A percentile compares a stretch with the other conserved stretches of the same genome.
phyloP scores from a whole-genome alignment of 2,113 vertebrate genomes.

The Desmodus rotundus region DNA sequence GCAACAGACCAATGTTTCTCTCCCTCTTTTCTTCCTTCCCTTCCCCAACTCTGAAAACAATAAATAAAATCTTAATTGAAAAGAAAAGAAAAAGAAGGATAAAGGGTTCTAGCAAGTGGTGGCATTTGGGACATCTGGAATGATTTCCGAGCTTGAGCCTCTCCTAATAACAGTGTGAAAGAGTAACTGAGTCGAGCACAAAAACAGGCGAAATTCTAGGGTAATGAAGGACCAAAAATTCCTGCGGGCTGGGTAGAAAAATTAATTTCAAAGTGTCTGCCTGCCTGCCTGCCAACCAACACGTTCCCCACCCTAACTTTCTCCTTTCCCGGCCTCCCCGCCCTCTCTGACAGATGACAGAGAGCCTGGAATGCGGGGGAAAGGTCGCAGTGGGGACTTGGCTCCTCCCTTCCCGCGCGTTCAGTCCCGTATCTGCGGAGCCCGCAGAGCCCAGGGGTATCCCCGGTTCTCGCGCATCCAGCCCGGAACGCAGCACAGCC shows the following conservation, averaged over 20 bases:
- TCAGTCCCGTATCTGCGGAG: background rate
- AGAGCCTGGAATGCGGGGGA: background rate
- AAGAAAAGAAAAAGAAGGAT: no score
- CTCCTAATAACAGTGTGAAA: background rate
- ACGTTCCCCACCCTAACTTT: background rate
- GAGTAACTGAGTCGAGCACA: background rate
- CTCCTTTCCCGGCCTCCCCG: background rate
- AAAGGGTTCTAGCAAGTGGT: background rate
- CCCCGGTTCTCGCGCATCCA: rapidly evolving
- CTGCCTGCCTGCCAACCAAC: background rate
- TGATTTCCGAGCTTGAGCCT: background rate
- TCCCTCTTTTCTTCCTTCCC: no score
- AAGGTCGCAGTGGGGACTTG: background rate
- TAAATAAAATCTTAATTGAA: no score
- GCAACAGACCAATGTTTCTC: no score
- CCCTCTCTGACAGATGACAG: rapidly evolving
- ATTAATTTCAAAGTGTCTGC: background rate
- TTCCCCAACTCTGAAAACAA: no score
- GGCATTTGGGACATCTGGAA: background rate
- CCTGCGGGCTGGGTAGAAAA: background rate
- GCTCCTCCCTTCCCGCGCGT: background rate
- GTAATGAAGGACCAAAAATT: background rate
- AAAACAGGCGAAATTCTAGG: background rate
- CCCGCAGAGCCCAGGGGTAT: rapidly evolving
- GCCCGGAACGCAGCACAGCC: rapidly evolving